Base-by-base conservation (phyloP, 2,113 vertebrate genomes). In the Ciconia boyciana region DNA sequence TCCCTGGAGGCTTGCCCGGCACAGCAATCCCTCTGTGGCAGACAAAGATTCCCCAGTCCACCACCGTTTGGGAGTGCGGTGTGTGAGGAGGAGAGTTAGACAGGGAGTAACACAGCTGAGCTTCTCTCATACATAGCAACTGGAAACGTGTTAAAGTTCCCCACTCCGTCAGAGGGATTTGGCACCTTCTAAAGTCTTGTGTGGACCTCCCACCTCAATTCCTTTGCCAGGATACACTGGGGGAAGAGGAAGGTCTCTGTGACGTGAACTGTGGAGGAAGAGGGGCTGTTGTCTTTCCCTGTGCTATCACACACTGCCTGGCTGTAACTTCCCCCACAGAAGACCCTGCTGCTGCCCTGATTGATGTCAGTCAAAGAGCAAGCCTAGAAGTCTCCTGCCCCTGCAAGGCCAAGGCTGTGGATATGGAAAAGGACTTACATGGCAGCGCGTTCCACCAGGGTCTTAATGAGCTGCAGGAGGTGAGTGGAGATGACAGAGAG, bases 391-490 rank as follows among this genome's bases (percentile, higher is more conserved):
- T 16, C 7, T 87, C 39, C 25, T 28, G 28, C 9, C 44, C 44
- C 34, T 4, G 16, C 34, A 68, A 54, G 17, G 32, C 22, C 29
- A 13, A 44, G 15, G 10, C 11, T 0, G 0, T 2, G 9, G 66
- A 3, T 19, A 4, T 36, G 76, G 61, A 0, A 20, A 57, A 76
- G 48, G 31, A 97, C 98, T 99, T 95, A 99, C 99, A 76, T 97
- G 29, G 99, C 98, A 41, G 99, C 99, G 2, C 99, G 98, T 90
- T 99, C 99, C 96, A 99, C 99, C 98, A 99, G 98, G 31, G 99
- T 98, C 54, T 96, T 94, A 57, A 99, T 98, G 90, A 99, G 98
- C 74, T 96, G 98, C 48, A 98, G 87, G 19, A 98, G 96, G 54
- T 98, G 97, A 10, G 89, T 71, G 0, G 97, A 98, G 61, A 99